Conservation (phyloP, 2,113 vertebrate genomes). For the Oryzias woworae region DNA sequence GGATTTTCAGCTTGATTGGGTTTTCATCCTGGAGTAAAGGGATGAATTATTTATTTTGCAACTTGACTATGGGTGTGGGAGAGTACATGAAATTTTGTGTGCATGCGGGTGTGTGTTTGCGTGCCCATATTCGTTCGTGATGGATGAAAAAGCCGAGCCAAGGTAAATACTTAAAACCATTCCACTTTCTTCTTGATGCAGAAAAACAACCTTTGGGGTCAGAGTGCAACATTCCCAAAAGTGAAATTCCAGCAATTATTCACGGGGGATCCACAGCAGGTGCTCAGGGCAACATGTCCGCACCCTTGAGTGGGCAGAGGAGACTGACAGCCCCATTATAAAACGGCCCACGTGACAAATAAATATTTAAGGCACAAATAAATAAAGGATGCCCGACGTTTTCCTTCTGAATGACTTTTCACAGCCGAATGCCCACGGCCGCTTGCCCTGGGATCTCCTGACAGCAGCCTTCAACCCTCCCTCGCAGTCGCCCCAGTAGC, state of each 20-base stretch:
- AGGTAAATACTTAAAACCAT: conserved; percentile 74
- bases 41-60: conserved; percentile 86
- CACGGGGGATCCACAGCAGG: conserved; percentile 76
- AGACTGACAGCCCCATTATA: conserved; percentile 94
- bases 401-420: conserved; percentile 91
- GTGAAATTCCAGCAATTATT: conserved; percentile 85
- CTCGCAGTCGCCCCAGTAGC: conserved; percentile 41
- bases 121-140: conserved; percentile 25
- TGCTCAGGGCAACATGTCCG: conserved; percentile 78
- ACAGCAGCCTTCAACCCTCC: conserved; percentile 71
- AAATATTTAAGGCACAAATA: conserved; percentile 99
- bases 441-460: conserved; percentile 79
- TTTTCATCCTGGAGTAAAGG: conserved; percentile 85
- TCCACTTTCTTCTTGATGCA: conserved; percentile 73
- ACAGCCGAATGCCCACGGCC: conserved; percentile 85
- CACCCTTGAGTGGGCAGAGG: conserved; percentile 82
- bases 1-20: conserved; percentile 89
- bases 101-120: conserved; percentile 33
- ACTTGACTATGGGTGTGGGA: conserved; percentile 60
- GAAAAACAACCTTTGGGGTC: conserved; percentile 71
- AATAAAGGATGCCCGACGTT: conserved; percentile 96
- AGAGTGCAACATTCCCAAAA: conserved; percentile 80
- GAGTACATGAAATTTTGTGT: conserved; percentile 23
- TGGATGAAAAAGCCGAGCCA: conserved; percentile 61
- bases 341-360: conserved; percentile 90